Conservation (phyloP, 2,888 invertebrate genomes). For the Meloe dianella region DNA sequence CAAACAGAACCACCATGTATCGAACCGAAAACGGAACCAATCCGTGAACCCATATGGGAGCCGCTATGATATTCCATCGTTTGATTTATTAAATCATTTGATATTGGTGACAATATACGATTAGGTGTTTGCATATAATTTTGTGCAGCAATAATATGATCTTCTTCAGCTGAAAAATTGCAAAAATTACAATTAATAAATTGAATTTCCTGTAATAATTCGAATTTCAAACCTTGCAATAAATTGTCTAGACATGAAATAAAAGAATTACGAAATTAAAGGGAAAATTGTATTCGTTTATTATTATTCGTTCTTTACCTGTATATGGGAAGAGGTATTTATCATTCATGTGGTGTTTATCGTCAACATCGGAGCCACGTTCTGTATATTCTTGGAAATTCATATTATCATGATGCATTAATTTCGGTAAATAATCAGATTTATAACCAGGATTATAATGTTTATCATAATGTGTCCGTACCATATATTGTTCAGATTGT, state of each 20-base stretch:
- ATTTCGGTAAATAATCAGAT: conserved; percentile 53
- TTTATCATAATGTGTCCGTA: conserved; percentile 53
- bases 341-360: conserved; percentile 74
- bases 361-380: conserved; percentile 73
- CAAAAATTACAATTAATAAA: conserved; percentile 25
- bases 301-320: conserved; percentile 58
- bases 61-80: conserved; percentile 55
- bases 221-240: conserved; percentile 21
- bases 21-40: conserved; percentile 56
- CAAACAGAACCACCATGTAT: conserved; percentile 53
- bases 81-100: conserved; percentile 65
- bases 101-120: conserved; percentile 56
- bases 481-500: conserved; percentile 62
- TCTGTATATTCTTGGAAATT: conserved; percentile 67
- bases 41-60: conserved; percentile 54
- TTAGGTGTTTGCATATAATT: conserved; percentile 50
- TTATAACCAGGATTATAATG: conserved; percentile 51
- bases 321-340: conserved; percentile 87
- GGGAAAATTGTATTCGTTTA: neutral
- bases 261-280: conserved; percentile 15
- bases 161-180: conserved; percentile 72
- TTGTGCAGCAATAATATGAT: conserved; percentile 63
- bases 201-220: neutral
- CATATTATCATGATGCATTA: conserved; percentile 55
- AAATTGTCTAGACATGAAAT: conserved; percentile 32